Base-by-base conservation (phyloP, 2,888 invertebrate species). In the Diarsia brunnea region DNA sequence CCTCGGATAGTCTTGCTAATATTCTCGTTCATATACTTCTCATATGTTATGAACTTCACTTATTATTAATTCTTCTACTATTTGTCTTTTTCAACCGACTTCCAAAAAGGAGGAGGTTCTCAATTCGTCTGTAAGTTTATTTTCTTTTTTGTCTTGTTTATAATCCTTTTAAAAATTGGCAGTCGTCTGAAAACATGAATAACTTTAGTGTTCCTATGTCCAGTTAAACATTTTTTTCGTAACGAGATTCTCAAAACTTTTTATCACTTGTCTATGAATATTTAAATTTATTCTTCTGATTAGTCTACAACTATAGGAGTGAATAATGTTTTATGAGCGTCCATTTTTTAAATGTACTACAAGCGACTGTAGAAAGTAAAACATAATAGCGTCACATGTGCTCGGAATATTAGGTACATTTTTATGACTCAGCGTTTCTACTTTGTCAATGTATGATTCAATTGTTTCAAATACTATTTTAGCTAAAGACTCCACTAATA, bases 381-480 rank as follows among this genome's bases (percentile, higher is more conserved):
- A 81, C 87, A 86, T 85, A 87, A 79, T 80, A 84, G 72, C 77
- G 21, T 49, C 58, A 82, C 53, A 63, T 82, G 79, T 82, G 79
- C 79, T 82, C 73, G 75, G 86, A 86, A 89, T 87, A 87, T 84
- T 80, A 84, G 82, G 69, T 82, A 75, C 74, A 79, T 79, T 87
- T n/a, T 81, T 81, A 82, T 93, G 93, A 92, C 82, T 93, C 93
- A 92, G 75, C 79, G 87, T 87, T 88, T 87, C 81, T 75, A 84
- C 83, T 86, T 87, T 87, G 88, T 88, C 90, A 88, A 86, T 84
- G 86, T 73, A 84, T 93, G 92, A 92, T 91, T 92, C 92, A 92
- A 90, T 89, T 88, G 87, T 74, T 74, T 55, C 69, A 61, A 82
- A 76, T 78, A 86, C 84, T 86, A 88, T 88, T 90, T 90, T 89